Evolutionary conservation across 2,113 vertebrate species (phyloP).

Genomic region (Pollimyrus isidori): DNA sequence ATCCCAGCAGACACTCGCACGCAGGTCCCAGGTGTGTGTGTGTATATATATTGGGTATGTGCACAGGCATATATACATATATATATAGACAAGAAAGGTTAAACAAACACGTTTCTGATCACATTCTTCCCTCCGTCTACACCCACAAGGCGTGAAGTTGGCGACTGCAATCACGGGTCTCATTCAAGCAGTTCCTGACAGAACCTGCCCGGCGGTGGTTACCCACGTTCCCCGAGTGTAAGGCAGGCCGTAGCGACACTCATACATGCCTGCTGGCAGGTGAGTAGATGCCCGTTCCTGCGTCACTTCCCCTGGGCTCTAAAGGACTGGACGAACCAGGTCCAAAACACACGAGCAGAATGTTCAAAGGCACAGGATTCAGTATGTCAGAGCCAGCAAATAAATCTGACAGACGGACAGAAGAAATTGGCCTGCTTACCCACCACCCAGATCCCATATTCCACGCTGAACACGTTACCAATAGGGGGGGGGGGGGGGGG

Average conservation of each 20-base stretch:
- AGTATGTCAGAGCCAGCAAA: conserved; percentile 44
- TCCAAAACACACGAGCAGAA: conserved; percentile 44
- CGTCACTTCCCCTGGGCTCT: background rate
- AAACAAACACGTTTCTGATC: background rate
- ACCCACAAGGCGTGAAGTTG: background rate
- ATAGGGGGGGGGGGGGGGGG: background rate
- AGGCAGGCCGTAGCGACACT: background rate
- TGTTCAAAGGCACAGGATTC: background rate
- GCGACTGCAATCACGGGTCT: too few species aligned
- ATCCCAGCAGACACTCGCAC: too few species aligned
- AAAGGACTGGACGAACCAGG: conserved; percentile 40
- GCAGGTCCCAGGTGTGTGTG: too few species aligned
- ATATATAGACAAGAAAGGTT: conserved; percentile 11
- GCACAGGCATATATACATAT: too few species aligned
- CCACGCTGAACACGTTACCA: background rate
- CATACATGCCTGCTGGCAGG: background rate
- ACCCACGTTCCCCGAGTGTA: background rate
- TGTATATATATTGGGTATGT: too few species aligned
- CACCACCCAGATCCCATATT: background rate
- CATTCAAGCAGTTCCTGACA: background rate
- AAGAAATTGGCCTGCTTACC: background rate
- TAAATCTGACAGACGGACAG: background rate
- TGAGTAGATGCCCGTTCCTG: background rate
- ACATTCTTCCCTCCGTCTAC: background rate
- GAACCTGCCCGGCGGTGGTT: background rate